phyloP scores from a whole-genome alignment of 2,888 invertebrate species.

The Villa cingulata region DNA sequence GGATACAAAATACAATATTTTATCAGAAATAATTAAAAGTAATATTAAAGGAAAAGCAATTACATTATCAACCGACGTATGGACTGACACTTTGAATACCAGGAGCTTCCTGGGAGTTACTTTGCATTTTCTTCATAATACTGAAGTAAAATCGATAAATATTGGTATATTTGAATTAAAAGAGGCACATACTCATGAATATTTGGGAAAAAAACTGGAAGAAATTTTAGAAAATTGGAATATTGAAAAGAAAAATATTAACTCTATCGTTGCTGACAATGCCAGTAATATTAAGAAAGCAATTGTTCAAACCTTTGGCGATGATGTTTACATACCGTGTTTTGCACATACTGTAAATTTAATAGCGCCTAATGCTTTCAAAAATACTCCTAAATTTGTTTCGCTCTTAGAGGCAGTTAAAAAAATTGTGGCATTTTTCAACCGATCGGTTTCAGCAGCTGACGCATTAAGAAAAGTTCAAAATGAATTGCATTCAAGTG shows the following conservation, averaged over 20 bases:
- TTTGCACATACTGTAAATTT: slow-evolving; percentile 17
- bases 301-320: slow-evolving; percentile 12
- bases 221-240: slow-evolving; percentile 13
- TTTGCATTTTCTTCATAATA: slow-evolving; percentile 9
- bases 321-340: slow-evolving; percentile 14
- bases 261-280: slow-evolving; percentile 15
- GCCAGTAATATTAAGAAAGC: slow-evolving; percentile 17
- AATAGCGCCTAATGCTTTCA: slow-evolving; percentile 12
- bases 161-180: slow-evolving; percentile 13
- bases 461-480: slow-evolving; percentile 11
- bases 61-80: slow-evolving; percentile 13
- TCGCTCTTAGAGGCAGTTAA: slow-evolving; percentile 14
- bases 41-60: too few species aligned
- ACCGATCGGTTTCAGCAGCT: slow-evolving; percentile 13
- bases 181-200: slow-evolving; percentile 14
- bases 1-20: too few species aligned
- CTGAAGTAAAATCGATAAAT: slow-evolving; percentile 9
- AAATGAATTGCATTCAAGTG: not conserved
- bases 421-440: slow-evolving; percentile 16
- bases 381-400: slow-evolving; percentile 8
- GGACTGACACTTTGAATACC: slow-evolving; percentile 14
- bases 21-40: too few species aligned
- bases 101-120: slow-evolving; percentile 13
- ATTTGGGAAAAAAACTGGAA: slow-evolving; percentile 11
- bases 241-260: slow-evolving; percentile 12